These are phyloP conservation scores for Leptinotarsa peninsularis DNA, from an alignment of 2,888 invertebrate genomes.

Conservation along the genomic window DNA sequence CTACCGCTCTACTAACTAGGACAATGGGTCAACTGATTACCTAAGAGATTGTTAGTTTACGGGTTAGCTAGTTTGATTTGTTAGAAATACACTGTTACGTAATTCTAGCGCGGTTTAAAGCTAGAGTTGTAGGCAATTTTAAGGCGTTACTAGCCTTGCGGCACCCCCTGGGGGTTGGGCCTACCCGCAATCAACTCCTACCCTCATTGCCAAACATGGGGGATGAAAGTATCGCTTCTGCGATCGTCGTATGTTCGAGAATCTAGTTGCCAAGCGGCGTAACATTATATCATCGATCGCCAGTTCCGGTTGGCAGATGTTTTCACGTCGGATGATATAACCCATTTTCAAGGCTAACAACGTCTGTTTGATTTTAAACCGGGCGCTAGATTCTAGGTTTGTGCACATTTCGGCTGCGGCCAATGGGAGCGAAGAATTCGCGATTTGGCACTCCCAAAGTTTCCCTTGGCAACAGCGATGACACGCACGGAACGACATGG, in stretches of 20 bases:
- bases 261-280: background rate
- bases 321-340: conserved; percentile 54
- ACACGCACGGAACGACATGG: conserved; percentile 50
- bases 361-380: conserved; percentile 48
- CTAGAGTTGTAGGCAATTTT: background rate
- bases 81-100: background rate
- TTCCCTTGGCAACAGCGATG: conserved; percentile 58
- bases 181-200: conserved; percentile 5
- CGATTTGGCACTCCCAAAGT: conserved; percentile 59
- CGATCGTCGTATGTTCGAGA: too few species aligned
- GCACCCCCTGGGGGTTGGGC: conserved; percentile 3
- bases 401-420: conserved; percentile 52
- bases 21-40: background rate
- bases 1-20: background rate
- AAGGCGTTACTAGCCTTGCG: conserved; percentile 5
- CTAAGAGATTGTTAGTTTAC: conserved; percentile 13
- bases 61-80: background rate
- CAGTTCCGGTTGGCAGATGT: conserved; percentile 43
- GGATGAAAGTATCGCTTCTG: background rate
- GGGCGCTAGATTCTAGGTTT: conserved; percentile 48
- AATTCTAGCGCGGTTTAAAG: background rate
- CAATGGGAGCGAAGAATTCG: conserved; percentile 53
- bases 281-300: conserved; percentile 16
- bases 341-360: conserved; percentile 49
- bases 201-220: conserved; percentile 6